phyloP scores from a whole-genome alignment of 2,888 invertebrate species.

The Clepsis dumicolana region DNA sequence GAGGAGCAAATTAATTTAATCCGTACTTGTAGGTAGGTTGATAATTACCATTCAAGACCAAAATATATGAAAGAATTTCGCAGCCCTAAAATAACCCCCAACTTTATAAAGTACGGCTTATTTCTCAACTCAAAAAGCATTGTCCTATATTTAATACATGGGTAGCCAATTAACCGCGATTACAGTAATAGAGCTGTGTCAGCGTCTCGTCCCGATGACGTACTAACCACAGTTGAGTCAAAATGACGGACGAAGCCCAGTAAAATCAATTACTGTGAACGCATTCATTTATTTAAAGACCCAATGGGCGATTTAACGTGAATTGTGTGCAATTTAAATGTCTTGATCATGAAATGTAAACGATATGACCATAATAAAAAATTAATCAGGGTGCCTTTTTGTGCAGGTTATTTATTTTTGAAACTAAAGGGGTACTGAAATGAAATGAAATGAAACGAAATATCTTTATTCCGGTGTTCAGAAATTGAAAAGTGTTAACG shows the following conservation, averaged over 20 bases:
- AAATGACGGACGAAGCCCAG: conserved; percentile 17
- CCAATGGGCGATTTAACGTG: conserved; percentile 18
- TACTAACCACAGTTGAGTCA: conserved; percentile 31
- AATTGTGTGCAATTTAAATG: conserved; percentile 12
- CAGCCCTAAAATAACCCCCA: not conserved
- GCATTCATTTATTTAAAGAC: conserved; percentile 33
- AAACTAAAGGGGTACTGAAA: no score
- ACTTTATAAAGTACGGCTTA: not conserved
- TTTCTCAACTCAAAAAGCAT: not conserved
- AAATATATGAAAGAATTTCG: no score
- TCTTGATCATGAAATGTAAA: not conserved
- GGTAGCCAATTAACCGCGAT: not conserved
- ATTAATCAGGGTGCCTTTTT: not conserved
- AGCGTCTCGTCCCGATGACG: conserved; percentile 15
- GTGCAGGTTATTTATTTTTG: not conserved
- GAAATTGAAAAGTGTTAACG: no score
- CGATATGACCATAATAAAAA: not conserved
- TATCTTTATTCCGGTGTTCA: no score
- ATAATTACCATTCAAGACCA: no score
- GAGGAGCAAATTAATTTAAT: no score
- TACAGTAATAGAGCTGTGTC: conserved; percentile 6
- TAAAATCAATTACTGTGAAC: conserved; percentile 26
- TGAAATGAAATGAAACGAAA: no score
- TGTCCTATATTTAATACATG: not conserved
- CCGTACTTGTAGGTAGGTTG: no score